Base-by-base conservation (phyloP, 2,113 vertebrate genomes). In the Caranx melampygus region DNA sequence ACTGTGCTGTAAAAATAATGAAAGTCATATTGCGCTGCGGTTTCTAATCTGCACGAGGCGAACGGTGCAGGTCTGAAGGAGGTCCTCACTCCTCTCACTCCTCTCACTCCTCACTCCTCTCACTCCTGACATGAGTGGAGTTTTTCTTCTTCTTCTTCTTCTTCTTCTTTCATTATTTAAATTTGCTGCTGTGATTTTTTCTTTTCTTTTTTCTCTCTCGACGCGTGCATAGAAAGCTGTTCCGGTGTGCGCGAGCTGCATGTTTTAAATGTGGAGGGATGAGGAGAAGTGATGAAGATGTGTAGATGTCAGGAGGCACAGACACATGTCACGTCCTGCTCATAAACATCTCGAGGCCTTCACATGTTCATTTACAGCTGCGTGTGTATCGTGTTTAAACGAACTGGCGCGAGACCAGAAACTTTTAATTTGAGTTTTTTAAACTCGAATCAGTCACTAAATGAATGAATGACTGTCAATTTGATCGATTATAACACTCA, bases 1-100 rank as follows among this genome's bases (percentile, higher is more conserved):
- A 94, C 88, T 87, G 87, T 64, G 89, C 82, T 78, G 88, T 93
- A 91, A 94, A 94, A 92, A 88, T 93, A 95, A 94, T 94, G 89
- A 84, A 91, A 90, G 90, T 94, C 94, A 94, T 85, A 93, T 92
- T 93, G 90, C 57, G 73, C 87, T 93, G 94, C 80, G 91, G 93
- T 90, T 86, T 80, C 33, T 55, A 15, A 76, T 87, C 61, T 87
- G 89, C 79, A 64, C 85, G 8, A 91, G 73, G 59, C 66, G 67
- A 81, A 60, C 71, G 62, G 73, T 71, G 60, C 70, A 64, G 51
- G 88, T 86, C 62, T 83, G 82, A 69, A 72, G 87, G 80, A 90
- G 83, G 75, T 81, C 83, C 26, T 26, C 26, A 26, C 26, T 26
- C 26, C 26, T 26, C 26, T 26, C 26, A 26, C 26, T 26, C 26